Base-by-base conservation (phyloP, 2,888 invertebrate genomes). In the Calameuta idolon region DNA sequence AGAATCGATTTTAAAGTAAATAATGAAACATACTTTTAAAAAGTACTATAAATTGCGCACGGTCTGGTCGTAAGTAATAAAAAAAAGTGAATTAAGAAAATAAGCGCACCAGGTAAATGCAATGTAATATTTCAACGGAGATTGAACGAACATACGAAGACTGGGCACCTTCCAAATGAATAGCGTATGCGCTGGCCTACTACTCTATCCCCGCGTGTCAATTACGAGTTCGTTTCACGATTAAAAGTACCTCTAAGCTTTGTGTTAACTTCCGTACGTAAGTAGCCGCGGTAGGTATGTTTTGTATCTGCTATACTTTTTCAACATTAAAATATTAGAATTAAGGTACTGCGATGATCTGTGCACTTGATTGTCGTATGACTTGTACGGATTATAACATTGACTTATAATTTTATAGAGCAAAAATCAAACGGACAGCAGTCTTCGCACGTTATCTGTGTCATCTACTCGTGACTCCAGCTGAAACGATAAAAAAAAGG, bases 201-300 rank as follows among this genome's bases (percentile, higher is more conserved):
- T 89, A 85, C 89, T 90, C 89, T 89, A 89, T 89, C 85, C 87
- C 88, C 91, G 91, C 90, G 90, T 88, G 87, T 91, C 89, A 89
- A 89, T 90, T 90, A 89, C 89, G 88, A 90, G 90, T 89, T 90
- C 88, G 89, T 90, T 89, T 90, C 88, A 90, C 86, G 87, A 91
- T 89, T 89, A 78, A 78, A 89, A 87, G 89, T 90, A 90, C 90
- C 88, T 87, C 89, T 90, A 91, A 91, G 88, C 88, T 91, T 91
- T 91, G 91, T 88, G 91, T 91, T 92, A 92, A 91, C 91, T 91
- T 90, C 91, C 90, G 90, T 92, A 93, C 93, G 93, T 93, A 93
- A 93, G 93, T 93, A 93, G 89, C 92, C 92, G 92, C 93, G 93
- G 93, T 93, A 93, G 93, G 93, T 93, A 93, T 93, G 93, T 92